Evolutionary conservation across 2,888 invertebrate genomes (phyloP).

Genomic region (Sialis lutaria): DNA sequence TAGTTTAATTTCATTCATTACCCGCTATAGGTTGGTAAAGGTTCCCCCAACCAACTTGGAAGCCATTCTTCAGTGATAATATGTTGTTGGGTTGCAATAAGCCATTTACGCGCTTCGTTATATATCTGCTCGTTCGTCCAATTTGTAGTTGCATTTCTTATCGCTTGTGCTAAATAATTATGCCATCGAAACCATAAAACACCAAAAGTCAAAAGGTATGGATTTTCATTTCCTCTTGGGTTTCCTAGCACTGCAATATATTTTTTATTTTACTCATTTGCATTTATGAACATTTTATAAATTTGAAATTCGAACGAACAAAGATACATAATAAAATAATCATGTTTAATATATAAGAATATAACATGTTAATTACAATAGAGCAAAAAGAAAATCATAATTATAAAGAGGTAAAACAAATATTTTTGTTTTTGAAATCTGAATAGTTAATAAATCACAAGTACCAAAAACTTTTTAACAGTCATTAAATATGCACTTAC

Average conservation of each 20-base stretch:
- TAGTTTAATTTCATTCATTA: too few species aligned
- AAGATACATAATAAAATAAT: not conserved
- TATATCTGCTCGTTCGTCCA: conserved; percentile 31
- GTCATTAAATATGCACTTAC: conserved; percentile 22
- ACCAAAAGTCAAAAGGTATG: conserved; percentile 31
- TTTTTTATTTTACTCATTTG: not conserved
- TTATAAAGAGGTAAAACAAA: too few species aligned
- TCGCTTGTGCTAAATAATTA: conserved; percentile 26
- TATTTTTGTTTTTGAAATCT: too few species aligned
- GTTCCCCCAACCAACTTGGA: conserved; percentile 23
- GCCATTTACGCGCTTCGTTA: conserved; percentile 37
- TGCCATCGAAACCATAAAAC: conserved; percentile 38
- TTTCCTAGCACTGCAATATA: conserved; percentile 28
- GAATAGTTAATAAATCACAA: too few species aligned
- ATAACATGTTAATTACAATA: not conserved
- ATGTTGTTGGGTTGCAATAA: conserved; percentile 33
- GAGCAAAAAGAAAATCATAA: too few species aligned
- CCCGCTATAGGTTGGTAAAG: not conserved
- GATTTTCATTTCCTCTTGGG: conserved; percentile 34
- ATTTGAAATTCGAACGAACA: not conserved
- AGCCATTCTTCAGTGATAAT: conserved; percentile 32
- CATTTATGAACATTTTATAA: not conserved
- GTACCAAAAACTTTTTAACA: too few species aligned
- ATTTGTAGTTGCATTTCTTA: conserved; percentile 17
- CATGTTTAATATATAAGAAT: not conserved